A percentile compares a stretch with the other conserved stretches of the same genome.
Evolutionary conservation across 2,797 vertebrate species (phyloP).

Genomic region (Buceros bicornis): DNA sequence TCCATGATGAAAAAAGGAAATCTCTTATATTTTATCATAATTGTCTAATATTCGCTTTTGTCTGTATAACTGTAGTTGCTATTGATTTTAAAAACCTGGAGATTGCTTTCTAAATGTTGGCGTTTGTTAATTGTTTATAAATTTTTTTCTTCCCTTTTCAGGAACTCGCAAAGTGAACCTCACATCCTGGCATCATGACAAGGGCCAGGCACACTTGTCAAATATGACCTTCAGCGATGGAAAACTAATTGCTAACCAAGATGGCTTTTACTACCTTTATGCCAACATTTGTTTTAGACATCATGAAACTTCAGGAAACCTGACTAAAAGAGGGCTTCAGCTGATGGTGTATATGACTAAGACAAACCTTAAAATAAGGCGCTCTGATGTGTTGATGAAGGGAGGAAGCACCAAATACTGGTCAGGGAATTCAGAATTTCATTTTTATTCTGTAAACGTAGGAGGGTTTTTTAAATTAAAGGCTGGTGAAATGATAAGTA

Average conservation of each 20-base stretch:
- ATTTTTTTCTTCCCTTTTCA: not conserved
- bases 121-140: not conserved
- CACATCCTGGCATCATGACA: constrained; percentile 88
- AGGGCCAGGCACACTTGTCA: constrained; percentile 85
- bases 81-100: not conserved
- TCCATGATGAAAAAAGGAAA: not conserved
- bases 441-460: constrained; percentile 96
- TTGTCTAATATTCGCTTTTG: not conserved
- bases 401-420: constrained; percentile 93
- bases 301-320: constrained; percentile 78
- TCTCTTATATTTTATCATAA: not conserved
- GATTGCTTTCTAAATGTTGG: not conserved
- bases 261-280: constrained; percentile 95
- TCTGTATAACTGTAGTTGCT: not conserved
- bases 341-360: constrained; percentile 92
- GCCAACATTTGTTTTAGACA: constrained; percentile 95
- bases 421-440: constrained; percentile 87
- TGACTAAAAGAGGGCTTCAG: constrained; percentile 86
- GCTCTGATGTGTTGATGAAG: constrained; percentile 88
- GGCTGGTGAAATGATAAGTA: constrained; percentile 87
- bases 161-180: constrained; percentile 82
- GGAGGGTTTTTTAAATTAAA: constrained; percentile 89
- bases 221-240: constrained; percentile 89
- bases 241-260: constrained; percentile 87
- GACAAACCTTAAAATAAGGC: constrained; percentile 86